Percentiles rank a stretch among this genome's conserved stretches.
Conservation (phyloP, 1,140 invertebrate species). For the Pseudomyrmex gracilis region DNA sequence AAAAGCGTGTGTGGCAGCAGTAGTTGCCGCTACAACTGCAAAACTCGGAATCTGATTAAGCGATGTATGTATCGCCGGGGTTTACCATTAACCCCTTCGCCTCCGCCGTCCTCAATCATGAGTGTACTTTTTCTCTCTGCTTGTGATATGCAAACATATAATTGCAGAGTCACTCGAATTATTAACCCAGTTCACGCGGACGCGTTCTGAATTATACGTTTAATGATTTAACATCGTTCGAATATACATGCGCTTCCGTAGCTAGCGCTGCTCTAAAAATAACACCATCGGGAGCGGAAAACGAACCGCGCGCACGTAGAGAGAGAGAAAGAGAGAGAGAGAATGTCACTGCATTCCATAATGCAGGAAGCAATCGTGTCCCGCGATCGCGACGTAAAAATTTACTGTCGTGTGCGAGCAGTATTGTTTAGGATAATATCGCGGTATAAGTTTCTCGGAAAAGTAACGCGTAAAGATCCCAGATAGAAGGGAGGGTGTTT, state of each 20-base stretch:
- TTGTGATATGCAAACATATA: conserved; percentile 39
- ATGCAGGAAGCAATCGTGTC: neutral
- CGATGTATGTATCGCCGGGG: conserved; percentile 31
- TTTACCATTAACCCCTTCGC: conserved; percentile 61
- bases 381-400: neutral
- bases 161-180: conserved; percentile 38
- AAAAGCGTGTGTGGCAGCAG: conserved; percentile 43
- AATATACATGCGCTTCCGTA: neutral
- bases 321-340: too few relatives aligned
- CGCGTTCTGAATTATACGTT: neutral
- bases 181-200: conserved; percentile 1
- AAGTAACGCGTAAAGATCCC: neutral
- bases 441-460: neutral
- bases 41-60: conserved; percentile 66
- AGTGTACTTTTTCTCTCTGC: conserved; percentile 33
- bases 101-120: conserved; percentile 27
- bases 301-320: too few relatives aligned
- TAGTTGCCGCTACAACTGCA: conserved; percentile 52
- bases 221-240: conserved; percentile 2
- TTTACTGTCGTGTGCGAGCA: neutral
- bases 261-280: too few relatives aligned
- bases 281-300: too few relatives aligned
- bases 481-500: neutral
- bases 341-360: neutral
- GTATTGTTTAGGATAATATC: conserved; percentile 3